Conservation (phyloP, 2,797 vertebrate genomes). For the Serranus cabrilla region DNA sequence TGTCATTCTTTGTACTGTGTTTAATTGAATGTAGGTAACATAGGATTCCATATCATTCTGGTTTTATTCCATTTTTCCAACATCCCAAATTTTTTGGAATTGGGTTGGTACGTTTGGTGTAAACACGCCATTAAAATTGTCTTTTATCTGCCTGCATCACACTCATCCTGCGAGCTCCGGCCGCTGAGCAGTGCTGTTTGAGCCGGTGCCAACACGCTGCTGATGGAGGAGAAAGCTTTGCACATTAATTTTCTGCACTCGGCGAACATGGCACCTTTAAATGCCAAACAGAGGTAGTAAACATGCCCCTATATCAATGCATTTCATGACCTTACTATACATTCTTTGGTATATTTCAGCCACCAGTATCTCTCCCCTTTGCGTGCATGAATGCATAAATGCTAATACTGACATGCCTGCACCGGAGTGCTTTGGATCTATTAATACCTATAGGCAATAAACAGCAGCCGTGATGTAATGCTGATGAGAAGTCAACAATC, state of each 20-base stretch:
- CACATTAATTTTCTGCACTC: conserved; percentile 11
- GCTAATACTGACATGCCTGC: neutral
- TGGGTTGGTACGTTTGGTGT: no score
- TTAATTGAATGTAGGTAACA: no score
- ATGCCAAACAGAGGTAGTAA: neutral
- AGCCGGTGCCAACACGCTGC: conserved; percentile 19
- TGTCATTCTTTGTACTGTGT: no score
- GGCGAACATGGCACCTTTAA: conserved; percentile 21
- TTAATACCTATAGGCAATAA: conserved; percentile 12
- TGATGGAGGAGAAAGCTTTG: conserved; percentile 19
- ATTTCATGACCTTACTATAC: neutral
- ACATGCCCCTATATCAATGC: neutral
- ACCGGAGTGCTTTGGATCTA: neutral
- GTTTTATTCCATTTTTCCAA: no score
- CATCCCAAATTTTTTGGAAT: no score
- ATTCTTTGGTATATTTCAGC: neutral
- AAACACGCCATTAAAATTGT: neutral
- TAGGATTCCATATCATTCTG: no score
- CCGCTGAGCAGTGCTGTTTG: conserved; percentile 10
- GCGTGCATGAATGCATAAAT: neutral
- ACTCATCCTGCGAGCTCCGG: neutral
- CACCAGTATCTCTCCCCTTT: neutral
- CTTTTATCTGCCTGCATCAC: neutral
- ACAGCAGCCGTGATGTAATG: neutral
- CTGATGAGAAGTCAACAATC: conserved; percentile 27